Base-by-base conservation (phyloP, 2,113 vertebrate species). In the Chloroceryle aenea region DNA sequence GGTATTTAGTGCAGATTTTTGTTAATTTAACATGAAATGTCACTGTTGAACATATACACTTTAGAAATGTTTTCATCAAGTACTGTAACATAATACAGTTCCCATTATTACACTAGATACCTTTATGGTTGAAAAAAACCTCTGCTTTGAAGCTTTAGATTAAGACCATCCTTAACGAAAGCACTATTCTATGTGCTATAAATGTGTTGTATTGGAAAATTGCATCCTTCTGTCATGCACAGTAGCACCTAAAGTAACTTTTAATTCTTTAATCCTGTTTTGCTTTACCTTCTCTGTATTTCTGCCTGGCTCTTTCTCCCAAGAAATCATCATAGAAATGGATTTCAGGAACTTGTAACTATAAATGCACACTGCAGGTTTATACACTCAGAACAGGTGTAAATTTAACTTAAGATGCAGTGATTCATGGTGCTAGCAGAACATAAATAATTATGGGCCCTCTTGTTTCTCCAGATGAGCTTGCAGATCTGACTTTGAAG, bases 1-100 rank as follows among this genome's bases (percentile, higher is more conserved):
- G 98, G 98, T 98, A 96, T 96, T 96, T 97, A 98, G 98, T 98
- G 98, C 98, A 98, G 98, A 95, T 95, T 88, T 95, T 87, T 93
- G 78, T 91, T 95, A 75, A 93, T 92, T 85, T 89, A 90, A 94
- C 87, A 93, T 93, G 96, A 98, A 97, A 97, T 97, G 95, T 93
- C 91, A 95, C 77, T 85, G 93, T 87, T 95, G 83, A 89, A 97
- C 80, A 12, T 78, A 66, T 75, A 95, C 61, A 43, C 82, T 95
- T 94, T 25, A 96, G 97, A 97, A 93, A 79, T 95, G 91, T 79
- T 95, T 96, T 85, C 56, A 94, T 78, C 81, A 83, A 94, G 62
- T 94, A 96, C 86, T 86, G 78, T 79, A 72, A 72, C 72, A 42
- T 61, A 90, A 92, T 92, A 87, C 71, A 91, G 69, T 85, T 92